A percentile compares a stretch with the other conserved stretches of the same genome.
These are phyloP conservation scores for Catharus minimus DNA, from an alignment of 2,113 vertebrate genomes.

Conservation along the genomic window DNA sequence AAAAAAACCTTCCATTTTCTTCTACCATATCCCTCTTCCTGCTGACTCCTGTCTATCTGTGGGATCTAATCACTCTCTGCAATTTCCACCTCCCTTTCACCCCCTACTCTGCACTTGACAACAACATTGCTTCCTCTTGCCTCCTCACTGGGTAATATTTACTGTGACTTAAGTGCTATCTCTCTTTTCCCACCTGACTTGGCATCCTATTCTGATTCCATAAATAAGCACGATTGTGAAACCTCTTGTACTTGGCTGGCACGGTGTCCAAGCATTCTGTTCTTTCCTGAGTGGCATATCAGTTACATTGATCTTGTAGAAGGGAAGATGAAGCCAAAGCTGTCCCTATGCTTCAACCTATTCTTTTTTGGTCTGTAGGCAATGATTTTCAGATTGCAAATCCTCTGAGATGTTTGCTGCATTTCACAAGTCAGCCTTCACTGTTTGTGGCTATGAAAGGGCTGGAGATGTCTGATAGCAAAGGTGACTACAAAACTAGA, in stretches of 20 bases:
- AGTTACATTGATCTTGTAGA: background rate
- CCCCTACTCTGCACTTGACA: background rate
- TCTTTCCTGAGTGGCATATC: background rate
- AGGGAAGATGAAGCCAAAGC: background rate
- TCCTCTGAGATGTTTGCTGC: background rate
- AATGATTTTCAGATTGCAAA: background rate
- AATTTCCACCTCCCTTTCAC: slow-evolving; percentile 35
- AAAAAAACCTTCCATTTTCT: slow-evolving; percentile 13
- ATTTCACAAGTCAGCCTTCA: background rate
- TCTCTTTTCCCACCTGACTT: slow-evolving; percentile 62
- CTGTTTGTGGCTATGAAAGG: background rate
- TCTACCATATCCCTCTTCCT: slow-evolving; percentile 2
- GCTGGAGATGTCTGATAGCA: background rate
- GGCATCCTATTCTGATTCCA: slow-evolving; percentile 42
- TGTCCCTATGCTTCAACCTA: background rate
- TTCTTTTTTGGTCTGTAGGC: background rate
- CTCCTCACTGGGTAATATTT: slow-evolving; percentile 3
- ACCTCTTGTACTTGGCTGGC: background rate
- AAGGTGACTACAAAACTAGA: background rate
- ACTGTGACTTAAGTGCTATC: background rate
- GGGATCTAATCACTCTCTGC: slow-evolving; percentile 15
- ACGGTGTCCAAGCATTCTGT: slow-evolving; percentile 57
- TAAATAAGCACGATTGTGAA: slow-evolving; percentile 9
- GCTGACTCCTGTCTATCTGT: background rate
- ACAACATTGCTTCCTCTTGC: background rate